Base-by-base conservation (phyloP, 2,888 invertebrate genomes). In the Palloptera scutellata region DNA sequence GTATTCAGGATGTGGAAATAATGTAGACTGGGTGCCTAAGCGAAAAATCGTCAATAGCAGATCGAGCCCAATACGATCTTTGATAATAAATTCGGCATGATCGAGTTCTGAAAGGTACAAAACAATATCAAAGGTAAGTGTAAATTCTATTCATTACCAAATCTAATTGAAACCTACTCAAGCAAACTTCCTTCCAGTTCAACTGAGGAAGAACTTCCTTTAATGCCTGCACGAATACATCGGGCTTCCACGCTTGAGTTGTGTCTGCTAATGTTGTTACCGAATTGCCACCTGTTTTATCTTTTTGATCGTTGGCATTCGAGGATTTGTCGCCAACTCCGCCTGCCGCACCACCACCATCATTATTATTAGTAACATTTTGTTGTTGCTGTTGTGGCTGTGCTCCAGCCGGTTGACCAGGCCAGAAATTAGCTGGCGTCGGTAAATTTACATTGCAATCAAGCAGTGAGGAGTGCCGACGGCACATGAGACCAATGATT, bases 151-250 rank as follows among this genome's bases (percentile, higher is more conserved):
- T 40, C 19, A 4, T n/a, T 3, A 12, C n/a, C 5, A 55, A 4
- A n/a, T 52, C 30, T 12, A 17, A 61, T 42, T 52, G 10, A 48
- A 19, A 86, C 71, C 70, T 74, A 85, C 96, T 95, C 70, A 91
- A 86, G 73, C 97, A 92, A 0, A 98, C 95, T 79, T 96, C 97
- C 80, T 92, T 93, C 97, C 98, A 98, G 76, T 92, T 92, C 69
- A 98, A 85, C 79, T 90, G 92, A 1, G 95, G 91, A 73, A 93
- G 92, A 73, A 95, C 86, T 82, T 97, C 97, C 83, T 95, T 95
- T 40, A 97, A 86, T n/a, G 94, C 91, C 82, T 95, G 94, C 52
- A 97, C 92, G 81, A 98, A 97, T 64, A 96, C 90, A 80, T 98
- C 97, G 12, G 95, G 90, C 83, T 97, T 97, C 98, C 98, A 98